Conservation (phyloP, 2,888 invertebrate species). For the Pheosia tremula region DNA sequence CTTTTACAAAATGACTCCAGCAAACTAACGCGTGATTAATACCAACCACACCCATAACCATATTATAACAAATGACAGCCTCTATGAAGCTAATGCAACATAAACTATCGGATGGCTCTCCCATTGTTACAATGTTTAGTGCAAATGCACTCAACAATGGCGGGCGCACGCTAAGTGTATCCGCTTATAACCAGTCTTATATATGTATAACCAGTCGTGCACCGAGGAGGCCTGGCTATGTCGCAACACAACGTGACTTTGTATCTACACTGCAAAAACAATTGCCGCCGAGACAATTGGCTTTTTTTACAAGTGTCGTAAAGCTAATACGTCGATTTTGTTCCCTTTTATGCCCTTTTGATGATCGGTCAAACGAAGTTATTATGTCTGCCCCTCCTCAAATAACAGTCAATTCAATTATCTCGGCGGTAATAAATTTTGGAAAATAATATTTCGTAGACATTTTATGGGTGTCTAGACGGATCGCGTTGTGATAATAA, state of each 20-base stretch:
- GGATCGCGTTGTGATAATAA: background rate
- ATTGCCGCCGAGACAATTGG: conserved; percentile 15
- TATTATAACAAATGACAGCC: background rate
- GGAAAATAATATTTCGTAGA: conserved; percentile 15
- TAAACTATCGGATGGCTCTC: background rate
- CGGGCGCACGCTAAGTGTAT: background rate
- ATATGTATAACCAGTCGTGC: too few relatives aligned
- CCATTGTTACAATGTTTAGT: conserved; percentile 6
- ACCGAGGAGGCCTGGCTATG: background rate
- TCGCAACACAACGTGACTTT: conserved; percentile 3
- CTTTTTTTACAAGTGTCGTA: conserved; percentile 23
- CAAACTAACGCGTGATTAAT: too few relatives aligned
- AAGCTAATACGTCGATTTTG: conserved; percentile 29
- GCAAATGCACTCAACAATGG: conserved; percentile 3
- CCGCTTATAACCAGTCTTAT: conserved; percentile 4
- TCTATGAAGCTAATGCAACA: background rate
- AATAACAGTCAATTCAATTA: conserved; percentile 36
- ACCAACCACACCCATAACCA: background rate
- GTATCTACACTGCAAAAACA: conserved; percentile 15
- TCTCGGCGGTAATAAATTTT: conserved; percentile 22
- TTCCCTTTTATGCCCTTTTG: conserved; percentile 30
- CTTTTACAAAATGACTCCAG: too few relatives aligned
- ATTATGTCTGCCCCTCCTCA: conserved; percentile 21
- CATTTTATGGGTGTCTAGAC: conserved; percentile 5
- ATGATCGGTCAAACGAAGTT: conserved; percentile 17